A percentile compares a stretch with the other conserved stretches of the same genome.
Evolutionary conservation across 2,113 vertebrate species (phyloP).

Genomic region (Megaleporinus macrocephalus): DNA sequence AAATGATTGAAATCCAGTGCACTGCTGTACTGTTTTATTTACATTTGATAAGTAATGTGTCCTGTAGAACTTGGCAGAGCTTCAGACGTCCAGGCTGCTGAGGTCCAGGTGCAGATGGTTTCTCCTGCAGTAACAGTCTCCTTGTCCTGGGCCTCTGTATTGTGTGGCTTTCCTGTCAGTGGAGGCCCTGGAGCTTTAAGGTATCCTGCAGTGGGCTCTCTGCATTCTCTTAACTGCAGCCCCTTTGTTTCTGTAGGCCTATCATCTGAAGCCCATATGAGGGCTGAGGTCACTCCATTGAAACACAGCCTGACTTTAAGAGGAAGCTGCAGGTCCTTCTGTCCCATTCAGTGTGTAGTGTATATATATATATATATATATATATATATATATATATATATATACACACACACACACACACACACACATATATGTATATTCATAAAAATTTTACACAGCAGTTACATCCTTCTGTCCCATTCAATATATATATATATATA

Average conservation of each 20-base stretch:
- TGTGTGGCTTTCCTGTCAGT: constrained; percentile 22
- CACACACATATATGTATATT: neutral
- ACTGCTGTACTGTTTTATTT: too few species aligned
- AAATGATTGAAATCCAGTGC: too few species aligned
- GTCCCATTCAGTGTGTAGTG: constrained; percentile 32
- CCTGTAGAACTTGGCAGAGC: neutral
- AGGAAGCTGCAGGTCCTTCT: constrained; percentile 42
- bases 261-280: constrained; percentile 13
- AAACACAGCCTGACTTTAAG: constrained; percentile 38
- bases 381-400: too few species aligned
- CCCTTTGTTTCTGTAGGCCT: constrained; percentile 37
- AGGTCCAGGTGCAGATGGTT: constrained; percentile 26
- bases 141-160: constrained; percentile 22
- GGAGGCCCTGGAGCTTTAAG: constrained; percentile 42
- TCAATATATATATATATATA: too few species aligned
- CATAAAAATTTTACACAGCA: too few species aligned
- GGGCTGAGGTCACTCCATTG: constrained; percentile 25
- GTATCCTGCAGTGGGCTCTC: neutral
- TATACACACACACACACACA: too few species aligned
- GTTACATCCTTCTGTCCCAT: too few species aligned
- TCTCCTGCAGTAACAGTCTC: neutral
- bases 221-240: constrained; percentile 5
- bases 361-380: too few species aligned
- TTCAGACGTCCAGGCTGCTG: constrained; percentile 15
- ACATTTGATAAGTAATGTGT: neutral